phyloP scores from a whole-genome alignment of 2,113 vertebrate species.

The Actenoides hombroni region DNA sequence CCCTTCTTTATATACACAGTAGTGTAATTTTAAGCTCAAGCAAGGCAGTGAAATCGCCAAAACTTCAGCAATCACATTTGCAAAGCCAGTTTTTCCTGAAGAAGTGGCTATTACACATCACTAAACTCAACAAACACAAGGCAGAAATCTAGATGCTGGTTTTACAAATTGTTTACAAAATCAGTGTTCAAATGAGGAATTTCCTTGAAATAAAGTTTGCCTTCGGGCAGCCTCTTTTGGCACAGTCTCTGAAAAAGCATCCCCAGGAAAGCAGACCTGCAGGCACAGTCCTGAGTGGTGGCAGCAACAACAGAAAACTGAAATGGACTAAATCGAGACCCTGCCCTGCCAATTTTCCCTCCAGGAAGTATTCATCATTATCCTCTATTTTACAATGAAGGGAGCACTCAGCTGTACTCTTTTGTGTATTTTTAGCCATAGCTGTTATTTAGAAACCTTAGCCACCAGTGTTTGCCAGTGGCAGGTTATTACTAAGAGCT shows the following conservation, averaged over 20 bases:
- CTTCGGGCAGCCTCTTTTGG: background rate
- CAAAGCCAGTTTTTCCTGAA: background rate
- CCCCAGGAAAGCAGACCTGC: background rate
- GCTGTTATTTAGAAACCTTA: background rate
- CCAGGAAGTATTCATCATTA: background rate
- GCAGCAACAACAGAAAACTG: background rate
- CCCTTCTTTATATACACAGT: accelerated
- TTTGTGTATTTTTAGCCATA: background rate
- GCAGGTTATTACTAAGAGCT: background rate
- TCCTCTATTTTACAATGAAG: background rate
- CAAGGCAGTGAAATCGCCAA: background rate
- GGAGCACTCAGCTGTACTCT: background rate
- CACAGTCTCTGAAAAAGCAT: background rate
- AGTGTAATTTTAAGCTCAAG: background rate
- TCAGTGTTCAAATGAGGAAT: background rate
- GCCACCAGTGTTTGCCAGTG: background rate
- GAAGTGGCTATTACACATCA: background rate
- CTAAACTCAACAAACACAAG: background rate
- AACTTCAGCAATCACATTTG: background rate
- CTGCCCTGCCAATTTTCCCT: background rate
- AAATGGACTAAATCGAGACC: background rate
- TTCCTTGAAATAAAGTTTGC: background rate
- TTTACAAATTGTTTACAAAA: background rate
- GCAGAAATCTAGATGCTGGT: background rate
- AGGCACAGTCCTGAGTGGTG: background rate